Evolutionary conservation across 2,888 invertebrate species (phyloP).

Genomic region (Argyra leucocephala): DNA sequence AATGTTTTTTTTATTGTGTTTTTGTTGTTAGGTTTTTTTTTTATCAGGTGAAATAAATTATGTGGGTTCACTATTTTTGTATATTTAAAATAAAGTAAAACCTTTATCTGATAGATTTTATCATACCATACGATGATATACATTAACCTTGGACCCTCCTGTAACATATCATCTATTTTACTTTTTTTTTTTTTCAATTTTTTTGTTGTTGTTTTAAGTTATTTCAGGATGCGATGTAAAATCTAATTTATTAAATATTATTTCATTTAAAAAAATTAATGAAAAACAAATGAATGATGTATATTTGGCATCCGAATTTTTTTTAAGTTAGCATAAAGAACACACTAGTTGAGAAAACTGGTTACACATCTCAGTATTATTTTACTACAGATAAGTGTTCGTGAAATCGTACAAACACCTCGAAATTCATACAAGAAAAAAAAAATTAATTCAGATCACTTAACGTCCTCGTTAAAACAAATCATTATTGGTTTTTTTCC

Average conservation of each 20-base stretch:
- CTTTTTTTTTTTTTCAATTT: conserved; percentile 6
- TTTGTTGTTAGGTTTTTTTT: no score
- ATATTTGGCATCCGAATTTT: not conserved
- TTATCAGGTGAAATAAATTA: no score
- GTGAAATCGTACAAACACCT: not conserved
- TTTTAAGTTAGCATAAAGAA: not conserved
- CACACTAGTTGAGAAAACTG: conserved; percentile 6
- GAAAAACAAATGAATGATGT: no score
- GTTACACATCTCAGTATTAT: not conserved
- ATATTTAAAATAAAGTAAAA: no score
- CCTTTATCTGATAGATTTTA: no score
- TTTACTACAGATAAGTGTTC: not conserved
- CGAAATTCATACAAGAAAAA: no score
- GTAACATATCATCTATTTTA: conserved; percentile 7
- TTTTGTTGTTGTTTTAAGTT: not conserved
- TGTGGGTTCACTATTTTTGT: no score
- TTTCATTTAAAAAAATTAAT: not conserved
- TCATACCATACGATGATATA: no score
- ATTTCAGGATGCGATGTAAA: conserved; percentile 8
- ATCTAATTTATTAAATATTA: not conserved
- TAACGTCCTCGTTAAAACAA: conserved; percentile 6
- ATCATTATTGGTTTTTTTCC: not conserved
- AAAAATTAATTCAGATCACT: conserved; percentile 1
- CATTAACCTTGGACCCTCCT: conserved; percentile 16
- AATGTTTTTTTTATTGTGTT: no score